Evolutionary conservation across 2,113 vertebrate species (phyloP).

Genomic region (Piaya cayana): DNA sequence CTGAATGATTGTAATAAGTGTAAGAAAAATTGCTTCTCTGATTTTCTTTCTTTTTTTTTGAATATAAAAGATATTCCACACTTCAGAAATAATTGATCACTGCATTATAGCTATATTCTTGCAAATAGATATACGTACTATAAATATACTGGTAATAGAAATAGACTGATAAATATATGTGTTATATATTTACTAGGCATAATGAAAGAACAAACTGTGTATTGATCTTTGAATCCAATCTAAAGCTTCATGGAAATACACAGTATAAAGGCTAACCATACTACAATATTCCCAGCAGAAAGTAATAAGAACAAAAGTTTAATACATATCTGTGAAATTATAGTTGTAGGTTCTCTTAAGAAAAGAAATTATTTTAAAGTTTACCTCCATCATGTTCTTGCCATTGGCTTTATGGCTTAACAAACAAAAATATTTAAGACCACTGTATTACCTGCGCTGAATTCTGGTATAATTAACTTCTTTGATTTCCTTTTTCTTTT

Average conservation of each 20-base stretch:
- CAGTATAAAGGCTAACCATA: not conserved
- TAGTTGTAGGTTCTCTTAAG: not conserved
- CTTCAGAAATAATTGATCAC: not conserved
- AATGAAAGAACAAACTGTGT: not conserved
- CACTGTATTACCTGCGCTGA: slow-evolving; percentile 75
- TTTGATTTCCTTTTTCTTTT: slow-evolving; percentile 65
- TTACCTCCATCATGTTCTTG: not conserved
- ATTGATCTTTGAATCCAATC: not conserved
- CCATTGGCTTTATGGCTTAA: not conserved
- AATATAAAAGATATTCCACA: not conserved
- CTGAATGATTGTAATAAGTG: not conserved
- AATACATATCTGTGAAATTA: not conserved
- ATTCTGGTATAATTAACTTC: slow-evolving; percentile 64
- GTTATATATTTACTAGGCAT: not conserved
- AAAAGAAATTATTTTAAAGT: not conserved
- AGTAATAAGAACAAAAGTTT: not conserved
- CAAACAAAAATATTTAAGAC: not conserved
- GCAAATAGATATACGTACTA: not conserved
- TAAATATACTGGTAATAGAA: not conserved
- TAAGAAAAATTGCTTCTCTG: not conserved
- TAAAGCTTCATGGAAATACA: not conserved
- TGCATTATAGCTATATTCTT: not conserved
- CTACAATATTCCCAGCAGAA: not conserved
- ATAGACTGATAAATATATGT: not conserved
- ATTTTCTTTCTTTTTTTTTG: not conserved